Evolutionary conservation across 1,140 invertebrate genomes (phyloP).

Genomic region (Potamilus streckersoni): DNA sequence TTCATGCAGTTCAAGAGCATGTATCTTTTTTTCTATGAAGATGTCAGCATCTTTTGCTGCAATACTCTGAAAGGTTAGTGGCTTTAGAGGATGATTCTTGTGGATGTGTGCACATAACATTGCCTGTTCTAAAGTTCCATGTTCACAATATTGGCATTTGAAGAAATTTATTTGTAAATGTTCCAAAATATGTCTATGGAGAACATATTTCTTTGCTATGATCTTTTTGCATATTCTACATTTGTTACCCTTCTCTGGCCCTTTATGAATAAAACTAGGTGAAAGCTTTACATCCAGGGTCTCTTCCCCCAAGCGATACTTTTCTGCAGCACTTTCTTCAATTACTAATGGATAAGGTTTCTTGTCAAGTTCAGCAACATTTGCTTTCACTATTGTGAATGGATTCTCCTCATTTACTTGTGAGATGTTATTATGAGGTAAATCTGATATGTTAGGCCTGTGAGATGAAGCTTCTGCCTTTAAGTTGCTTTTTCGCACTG

Average conservation of each 20-base stretch:
- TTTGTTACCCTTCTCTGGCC: conserved; percentile 15
- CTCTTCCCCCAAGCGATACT: conserved; percentile 25
- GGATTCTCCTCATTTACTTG: conserved; percentile 3
- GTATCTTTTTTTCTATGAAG: no score
- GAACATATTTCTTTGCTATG: conserved; percentile 30
- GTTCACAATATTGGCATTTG: conserved; percentile 21
- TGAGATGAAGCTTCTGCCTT: no score
- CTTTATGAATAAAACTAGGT: conserved; percentile 14
- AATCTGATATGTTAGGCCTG: no score
- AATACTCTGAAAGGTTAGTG: neutral
- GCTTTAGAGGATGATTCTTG: conserved; percentile 11
- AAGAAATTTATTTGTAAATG: conserved; percentile 31
- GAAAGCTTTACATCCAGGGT: conserved; percentile 13
- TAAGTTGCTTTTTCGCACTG: neutral
- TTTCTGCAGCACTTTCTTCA: conserved; percentile 1
- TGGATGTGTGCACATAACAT: conserved; percentile 25
- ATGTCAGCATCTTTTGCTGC: no score
- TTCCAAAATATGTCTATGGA: conserved; percentile 27
- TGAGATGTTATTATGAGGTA: no score
- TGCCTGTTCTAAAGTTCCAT: conserved; percentile 26
- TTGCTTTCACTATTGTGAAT: conserved; percentile 20
- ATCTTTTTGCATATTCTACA: conserved; percentile 27
- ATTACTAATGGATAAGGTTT: neutral
- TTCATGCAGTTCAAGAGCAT: no score
- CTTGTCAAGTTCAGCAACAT: neutral